Base-by-base conservation (phyloP, 1,140 invertebrate genomes). In the fruit fly (Drosophila melanogaster) region DNA sequence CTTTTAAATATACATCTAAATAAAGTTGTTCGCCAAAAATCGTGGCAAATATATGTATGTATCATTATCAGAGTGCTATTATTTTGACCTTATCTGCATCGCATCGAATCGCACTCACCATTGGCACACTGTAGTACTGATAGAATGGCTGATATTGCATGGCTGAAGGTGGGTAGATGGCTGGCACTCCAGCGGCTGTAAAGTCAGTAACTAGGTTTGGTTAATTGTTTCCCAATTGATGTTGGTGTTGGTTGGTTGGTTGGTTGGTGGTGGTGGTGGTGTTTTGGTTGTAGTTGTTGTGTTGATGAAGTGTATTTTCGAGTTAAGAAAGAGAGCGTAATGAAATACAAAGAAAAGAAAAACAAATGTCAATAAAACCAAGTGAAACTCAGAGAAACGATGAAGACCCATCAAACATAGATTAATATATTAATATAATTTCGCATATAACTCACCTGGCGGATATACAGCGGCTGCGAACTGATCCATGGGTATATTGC, bases 91-190 rank as follows among this genome's bases (percentile, higher is more conserved):
- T 49, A 37, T 19, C 35, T 40, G 2, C 12, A 33, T 24, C 3
- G 4, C 4, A 33, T 51, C 26, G 5, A 12, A 19, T 26, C 0
- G 26, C 4, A 85, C 86, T 92, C 51, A 92, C 92, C 92, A 92
- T 92, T 92, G 92, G 92, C 87, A 92, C 91, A 73, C 92, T 92
- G 79, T 92, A 92, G 81, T 92, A 92, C 74, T 92, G 92, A 92
- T 92, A 92, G 79, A 92, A 92, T 87, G 92, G 92, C 83, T 92
- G 92, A 90, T 92, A 92, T 90, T 92, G 91, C 91, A 92, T 92
- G 85, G 84, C 84, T 79, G 92, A 91, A 81, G 90, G 92, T 91
- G 91, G 92, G 85, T 92, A 92, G 77, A 92, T 78, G 79, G 92
- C 83, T 90, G 92, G 91, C 72, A 92, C 87, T 61, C 90, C 92